Evolutionary conservation across 2,797 vertebrate species (phyloP), one percentile per base, ranked within the genome.

Genomic region (Synanceia verrucosa): DNA sequence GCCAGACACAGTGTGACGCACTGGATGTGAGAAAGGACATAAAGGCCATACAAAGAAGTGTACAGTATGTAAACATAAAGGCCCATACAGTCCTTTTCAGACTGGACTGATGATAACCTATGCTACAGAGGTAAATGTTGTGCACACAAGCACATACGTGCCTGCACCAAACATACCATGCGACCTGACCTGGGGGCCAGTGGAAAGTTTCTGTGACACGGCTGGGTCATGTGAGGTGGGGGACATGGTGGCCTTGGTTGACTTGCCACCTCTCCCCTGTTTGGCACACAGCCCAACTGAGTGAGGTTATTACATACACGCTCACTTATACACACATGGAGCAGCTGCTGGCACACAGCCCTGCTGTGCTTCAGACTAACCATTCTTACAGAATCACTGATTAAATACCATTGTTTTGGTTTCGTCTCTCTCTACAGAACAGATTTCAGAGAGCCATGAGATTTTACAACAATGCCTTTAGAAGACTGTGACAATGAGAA

Each of bases 201-300:
- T 88, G 89, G 88, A 91, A 91, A 88, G 73, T 88, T 88, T 86
- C 33, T 50, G 58, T 81, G 58, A 69, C 71, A 52, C 12, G 59
- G 71, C 24, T 29, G 3, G 76, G 68, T 89, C 86, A 90, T 87
- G 85, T 88, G 85, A 87, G 77, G 79, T 73, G 34, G 57, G 61
- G 81, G 80, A 81, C 78, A 56, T 6, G 51, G 43, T 52, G 74
- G 61, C 82, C 75, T 79, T 62, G 76, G 55, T 7, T 60, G 78
- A 83, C 73, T 80, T 12, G 52, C 75, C 51, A 76, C 79, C 84
- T 87, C 69, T 90, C 31, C 50, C 74, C 81, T 34, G 29, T 14
- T 91, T 86, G 88, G 88, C 79, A 66, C 44, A 1, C 39, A 28
- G 58, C 84, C 87, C 37, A 21, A 43, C 18, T 26, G 18, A 46